A percentile compares a stretch with the other conserved stretches of the same genome.
These are phyloP conservation scores for Xenops minutus DNA, from an alignment of 2,797 vertebrate genomes.

Conservation along the genomic window DNA sequence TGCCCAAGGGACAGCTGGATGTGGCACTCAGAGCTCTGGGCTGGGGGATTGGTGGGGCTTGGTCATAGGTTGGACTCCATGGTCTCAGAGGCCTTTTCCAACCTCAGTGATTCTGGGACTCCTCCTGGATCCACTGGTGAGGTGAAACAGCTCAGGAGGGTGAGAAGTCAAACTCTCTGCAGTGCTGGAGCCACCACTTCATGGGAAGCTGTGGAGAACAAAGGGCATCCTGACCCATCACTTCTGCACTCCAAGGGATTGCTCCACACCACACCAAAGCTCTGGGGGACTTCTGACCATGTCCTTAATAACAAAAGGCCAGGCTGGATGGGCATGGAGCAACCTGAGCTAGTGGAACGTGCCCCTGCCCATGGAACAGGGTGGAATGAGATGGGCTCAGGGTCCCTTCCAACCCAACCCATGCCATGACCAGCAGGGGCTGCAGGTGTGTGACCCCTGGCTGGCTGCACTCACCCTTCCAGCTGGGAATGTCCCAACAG, in stretches of 20 bases:
- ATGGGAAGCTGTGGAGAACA: not conserved
- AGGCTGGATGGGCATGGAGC: accelerated
- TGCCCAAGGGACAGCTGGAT: not conserved
- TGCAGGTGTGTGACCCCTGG: accelerated
- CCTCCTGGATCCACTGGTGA: not conserved
- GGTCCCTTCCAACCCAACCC: not conserved
- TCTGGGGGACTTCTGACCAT: not conserved
- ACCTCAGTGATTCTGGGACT: not conserved
- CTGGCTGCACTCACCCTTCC: not conserved
- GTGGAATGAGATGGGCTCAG: not conserved
- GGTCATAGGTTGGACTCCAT: not conserved
- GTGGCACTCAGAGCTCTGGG: not conserved
- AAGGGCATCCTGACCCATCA: not conserved
- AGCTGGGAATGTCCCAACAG: not conserved
- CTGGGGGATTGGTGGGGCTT: not conserved
- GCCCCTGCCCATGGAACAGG: not conserved
- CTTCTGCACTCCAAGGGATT: not conserved
- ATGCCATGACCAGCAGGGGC: not conserved
- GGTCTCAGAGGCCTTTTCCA: not conserved
- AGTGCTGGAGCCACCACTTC: not conserved
- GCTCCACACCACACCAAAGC: not conserved
- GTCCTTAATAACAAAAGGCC: not conserved
- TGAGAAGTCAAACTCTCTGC: not conserved
- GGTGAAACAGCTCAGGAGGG: not conserved
- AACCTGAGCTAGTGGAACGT: accelerated